A percentile compares a stretch with the other conserved stretches of the same genome.
These are phyloP conservation scores for Ochropacha duplaris DNA, from an alignment of 2,888 invertebrate species.

Conservation along the genomic window DNA sequence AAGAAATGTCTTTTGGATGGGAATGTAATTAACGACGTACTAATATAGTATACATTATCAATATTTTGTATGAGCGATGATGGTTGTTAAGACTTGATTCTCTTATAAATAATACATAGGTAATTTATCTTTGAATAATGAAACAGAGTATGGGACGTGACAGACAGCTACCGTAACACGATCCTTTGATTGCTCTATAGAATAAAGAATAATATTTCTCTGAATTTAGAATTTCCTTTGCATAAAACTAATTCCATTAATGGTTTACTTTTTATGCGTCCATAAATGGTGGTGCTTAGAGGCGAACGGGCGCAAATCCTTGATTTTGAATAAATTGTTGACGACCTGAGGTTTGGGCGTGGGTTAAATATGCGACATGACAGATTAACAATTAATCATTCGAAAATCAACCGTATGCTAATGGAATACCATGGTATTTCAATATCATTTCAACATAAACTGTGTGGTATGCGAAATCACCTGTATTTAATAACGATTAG, in stretches of 20 bases:
- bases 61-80: constrained; percentile 18
- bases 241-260: constrained; percentile 25
- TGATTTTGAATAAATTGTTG: constrained; percentile 73
- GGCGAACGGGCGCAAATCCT: constrained; percentile 63
- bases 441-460: constrained; percentile 53
- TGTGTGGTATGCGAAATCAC: constrained; percentile 65
- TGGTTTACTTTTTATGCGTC: constrained; percentile 32
- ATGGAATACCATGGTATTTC: constrained; percentile 42
- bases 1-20: constrained; percentile 45
- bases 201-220: not conserved
- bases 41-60: constrained; percentile 38
- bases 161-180: not conserved
- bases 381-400: constrained; percentile 42
- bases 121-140: not conserved
- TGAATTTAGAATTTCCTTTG: constrained; percentile 7
- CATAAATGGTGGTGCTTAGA: constrained; percentile 33
- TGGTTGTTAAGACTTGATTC: constrained; percentile 7
- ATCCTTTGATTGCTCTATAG: not conserved
- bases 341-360: constrained; percentile 61
- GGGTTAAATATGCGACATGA: constrained; percentile 67
- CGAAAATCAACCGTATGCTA: constrained; percentile 54
- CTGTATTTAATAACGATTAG: constrained; percentile 57
- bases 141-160: not conserved
- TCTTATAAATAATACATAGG: not conserved
- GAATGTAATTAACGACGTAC: constrained; percentile 50